phyloP scores from a whole-genome alignment of 2,797 vertebrate species.

The Danio choprae region DNA sequence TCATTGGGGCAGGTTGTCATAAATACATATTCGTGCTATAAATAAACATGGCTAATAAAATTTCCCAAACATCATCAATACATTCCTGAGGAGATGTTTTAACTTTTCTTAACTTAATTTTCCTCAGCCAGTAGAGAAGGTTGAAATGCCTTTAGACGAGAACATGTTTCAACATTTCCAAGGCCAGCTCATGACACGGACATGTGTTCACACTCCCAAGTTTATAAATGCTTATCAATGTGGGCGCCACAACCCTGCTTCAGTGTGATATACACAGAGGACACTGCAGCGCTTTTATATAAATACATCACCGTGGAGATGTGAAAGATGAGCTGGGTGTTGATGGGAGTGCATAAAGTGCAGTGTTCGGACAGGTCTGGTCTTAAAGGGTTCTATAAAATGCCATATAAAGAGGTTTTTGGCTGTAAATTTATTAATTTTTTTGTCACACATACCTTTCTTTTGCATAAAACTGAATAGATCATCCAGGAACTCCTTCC shows the following conservation, averaged over 20 bases:
- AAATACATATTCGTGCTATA: neutral
- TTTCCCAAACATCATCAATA: slow-evolving; percentile 1
- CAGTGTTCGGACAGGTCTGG: neutral
- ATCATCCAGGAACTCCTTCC: slow-evolving; percentile 96
- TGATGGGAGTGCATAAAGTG: slow-evolving; percentile 42
- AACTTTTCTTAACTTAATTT: slow-evolving; percentile 34
- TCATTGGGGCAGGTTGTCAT: neutral
- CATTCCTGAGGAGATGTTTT: neutral
- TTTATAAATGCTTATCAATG: neutral
- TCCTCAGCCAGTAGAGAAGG: neutral
- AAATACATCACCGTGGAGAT: slow-evolving; percentile 67
- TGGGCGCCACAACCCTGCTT: slow-evolving; percentile 4
- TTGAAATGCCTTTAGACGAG: neutral
- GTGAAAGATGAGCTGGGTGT: slow-evolving; percentile 73
- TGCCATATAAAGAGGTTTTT: neutral
- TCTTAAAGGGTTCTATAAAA: neutral
- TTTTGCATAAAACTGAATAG: slow-evolving; percentile 99
- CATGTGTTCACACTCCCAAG: slow-evolving; percentile 50
- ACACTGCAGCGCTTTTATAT: slow-evolving; percentile 65
- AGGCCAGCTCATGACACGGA: slow-evolving; percentile 39
- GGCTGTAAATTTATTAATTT: neutral
- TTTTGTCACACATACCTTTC: slow-evolving; percentile 77
- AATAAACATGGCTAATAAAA: neutral
- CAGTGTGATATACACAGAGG: slow-evolving; percentile 60
- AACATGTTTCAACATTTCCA: slow-evolving; percentile 38